phyloP scores from a whole-genome alignment of 2,888 invertebrate genomes.

The Chrysomela aeneicollis region DNA sequence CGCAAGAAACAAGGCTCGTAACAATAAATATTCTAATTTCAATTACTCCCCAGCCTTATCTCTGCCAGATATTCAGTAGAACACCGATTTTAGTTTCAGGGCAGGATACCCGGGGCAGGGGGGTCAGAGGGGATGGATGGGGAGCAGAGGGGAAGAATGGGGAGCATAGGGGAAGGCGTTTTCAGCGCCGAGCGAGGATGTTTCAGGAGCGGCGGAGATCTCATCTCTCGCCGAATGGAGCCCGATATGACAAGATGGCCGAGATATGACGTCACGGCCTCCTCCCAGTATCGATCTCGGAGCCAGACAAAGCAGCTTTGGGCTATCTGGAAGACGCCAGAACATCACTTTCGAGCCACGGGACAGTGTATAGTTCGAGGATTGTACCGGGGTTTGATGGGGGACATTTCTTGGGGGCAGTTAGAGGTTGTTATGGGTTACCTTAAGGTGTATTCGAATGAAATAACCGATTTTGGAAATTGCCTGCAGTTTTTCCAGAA shows the following conservation, averaged over 20 bases:
- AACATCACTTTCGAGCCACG: slow-evolving; percentile 24
- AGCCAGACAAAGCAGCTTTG: slow-evolving; percentile 41
- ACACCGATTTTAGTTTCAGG: slow-evolving; percentile 38
- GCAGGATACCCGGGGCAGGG: slow-evolving; percentile 31
- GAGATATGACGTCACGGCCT: slow-evolving; percentile 63
- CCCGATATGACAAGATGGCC: slow-evolving; percentile 64
- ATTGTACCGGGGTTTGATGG: slow-evolving; percentile 1
- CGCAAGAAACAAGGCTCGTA: slow-evolving; percentile 7
- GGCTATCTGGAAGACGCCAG: slow-evolving; percentile 39
- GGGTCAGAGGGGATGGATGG: slow-evolving; percentile 41
- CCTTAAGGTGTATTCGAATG: neutral
- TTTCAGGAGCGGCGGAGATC: slow-evolving; percentile 54
- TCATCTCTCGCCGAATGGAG: slow-evolving; percentile 57
- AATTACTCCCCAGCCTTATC: slow-evolving; percentile 47
- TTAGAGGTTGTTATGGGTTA: neutral
- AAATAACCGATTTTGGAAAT: neutral
- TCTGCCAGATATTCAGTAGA: slow-evolving; percentile 44
- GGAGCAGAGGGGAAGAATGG: slow-evolving; percentile 38
- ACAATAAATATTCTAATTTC: slow-evolving; percentile 45
- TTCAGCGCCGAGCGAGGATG: slow-evolving; percentile 44
- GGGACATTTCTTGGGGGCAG: neutral
- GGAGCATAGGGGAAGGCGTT: slow-evolving; percentile 43
- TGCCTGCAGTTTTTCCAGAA: neutral
- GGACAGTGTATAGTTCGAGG: slow-evolving; percentile 10
- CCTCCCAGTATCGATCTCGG: slow-evolving; percentile 60